Base-by-base conservation (phyloP, 2,888 invertebrate genomes). In the Dryadula phaetusa region DNA sequence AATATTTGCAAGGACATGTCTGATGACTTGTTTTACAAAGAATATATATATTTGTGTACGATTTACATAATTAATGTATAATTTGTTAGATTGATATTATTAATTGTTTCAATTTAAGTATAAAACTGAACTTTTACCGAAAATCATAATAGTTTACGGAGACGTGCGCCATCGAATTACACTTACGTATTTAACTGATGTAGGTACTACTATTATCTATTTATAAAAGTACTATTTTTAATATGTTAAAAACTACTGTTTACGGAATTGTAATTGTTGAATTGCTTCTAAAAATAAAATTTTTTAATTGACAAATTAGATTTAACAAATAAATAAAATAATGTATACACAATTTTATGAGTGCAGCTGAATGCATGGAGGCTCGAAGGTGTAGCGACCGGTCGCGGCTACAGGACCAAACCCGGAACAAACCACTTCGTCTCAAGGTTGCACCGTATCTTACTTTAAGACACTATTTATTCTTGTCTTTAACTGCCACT, bases 391-490 rank as follows among this genome's bases (percentile, higher is more conserved):
- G 42, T 52, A 73, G 76, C 81, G 82, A 85, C 85, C 86, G 87
- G 87, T 84, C 81, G 78, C 77, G 79, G 83, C 79, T 82, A 73
- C 75, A 75, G 75, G 79, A 82, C 76, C 80, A 81, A 83, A 91
- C 90, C 89, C 90, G 91, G 90, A 91, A 90, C 85, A 80, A 78
- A 79, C 80, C 79, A 79, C 82, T 80, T 76, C 75, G 80, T 77
- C 75, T 78, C 90, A 91, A 91, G 92, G 92, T 85, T 87, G 80
- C 79, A 73, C 74, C 71, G 82, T 86, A 85, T 88, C 82, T 87
- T 85, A 85, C 84, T 86, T 85, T 82, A 83, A 85, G 78, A 64
- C 67, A 72, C 71, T 73, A 76, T 76, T 75, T 75, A 75, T 71
- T 76, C 69, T 70, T 75, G 74, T 72, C 72, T 75, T 70, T 73